Conservation (phyloP, 2,888 invertebrate genomes). For the Notodromas monacha region DNA sequence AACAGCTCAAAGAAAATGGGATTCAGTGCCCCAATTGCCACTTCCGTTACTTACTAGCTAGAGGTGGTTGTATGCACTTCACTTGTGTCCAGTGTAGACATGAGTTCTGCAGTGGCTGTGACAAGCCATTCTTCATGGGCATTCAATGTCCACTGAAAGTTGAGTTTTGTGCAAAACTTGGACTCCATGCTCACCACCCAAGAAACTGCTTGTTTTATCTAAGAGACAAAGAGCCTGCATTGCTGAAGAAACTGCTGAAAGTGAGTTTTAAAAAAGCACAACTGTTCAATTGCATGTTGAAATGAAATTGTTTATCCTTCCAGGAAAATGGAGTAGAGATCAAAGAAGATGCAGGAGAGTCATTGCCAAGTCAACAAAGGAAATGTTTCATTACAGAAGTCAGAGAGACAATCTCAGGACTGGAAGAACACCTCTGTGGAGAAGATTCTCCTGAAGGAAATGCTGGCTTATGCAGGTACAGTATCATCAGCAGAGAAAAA, state of each 20-base stretch:
- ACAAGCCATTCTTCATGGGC: slow-evolving; percentile 67
- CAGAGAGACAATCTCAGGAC: slow-evolving; percentile 48
- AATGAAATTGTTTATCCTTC: too few relatives aligned
- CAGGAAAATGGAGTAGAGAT: neutral
- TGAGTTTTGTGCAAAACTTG: slow-evolving; percentile 53
- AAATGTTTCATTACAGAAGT: too few relatives aligned
- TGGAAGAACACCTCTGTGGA: slow-evolving; percentile 51
- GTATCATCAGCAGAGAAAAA: too few relatives aligned
- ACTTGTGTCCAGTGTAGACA: slow-evolving; percentile 67
- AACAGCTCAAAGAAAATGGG: slow-evolving; percentile 53
- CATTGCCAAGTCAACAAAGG: slow-evolving; percentile 1
- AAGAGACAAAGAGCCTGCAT: slow-evolving; percentile 54
- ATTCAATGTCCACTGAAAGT: slow-evolving; percentile 39
- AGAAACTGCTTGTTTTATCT: slow-evolving; percentile 77
- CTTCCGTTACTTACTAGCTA: slow-evolving; percentile 56
- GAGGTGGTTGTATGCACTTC: slow-evolving; percentile 90
- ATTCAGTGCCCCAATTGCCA: slow-evolving; percentile 75
- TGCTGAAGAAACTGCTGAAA: slow-evolving; percentile 44
- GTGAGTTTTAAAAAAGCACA: too few relatives aligned
- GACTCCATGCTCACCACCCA: slow-evolving; percentile 79
- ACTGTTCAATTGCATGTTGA: too few relatives aligned
- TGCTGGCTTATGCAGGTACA: slow-evolving; percentile 77
- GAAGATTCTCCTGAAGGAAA: slow-evolving; percentile 36
- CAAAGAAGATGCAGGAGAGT: neutral
- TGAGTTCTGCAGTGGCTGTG: slow-evolving; percentile 83